Evolutionary conservation across 2,888 invertebrate species (phyloP).

Genomic region (Dascillus cervinus): DNA sequence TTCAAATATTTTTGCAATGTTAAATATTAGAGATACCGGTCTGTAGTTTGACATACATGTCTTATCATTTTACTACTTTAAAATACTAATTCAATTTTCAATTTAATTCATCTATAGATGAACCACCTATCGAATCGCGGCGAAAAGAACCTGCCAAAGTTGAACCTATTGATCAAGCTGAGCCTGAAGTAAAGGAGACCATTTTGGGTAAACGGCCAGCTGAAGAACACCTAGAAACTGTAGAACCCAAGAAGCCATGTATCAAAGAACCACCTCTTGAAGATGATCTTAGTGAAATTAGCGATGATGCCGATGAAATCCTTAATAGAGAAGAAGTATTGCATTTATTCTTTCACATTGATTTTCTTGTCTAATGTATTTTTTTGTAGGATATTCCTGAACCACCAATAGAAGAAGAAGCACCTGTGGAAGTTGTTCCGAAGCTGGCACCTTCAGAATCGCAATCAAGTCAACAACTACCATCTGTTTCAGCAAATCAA

Average conservation of each 20-base stretch:
- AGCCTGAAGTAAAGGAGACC: slow-evolving; percentile 18
- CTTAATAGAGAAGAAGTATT: slow-evolving; percentile 65
- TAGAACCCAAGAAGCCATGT: slow-evolving; percentile 44
- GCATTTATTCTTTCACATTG: neutral
- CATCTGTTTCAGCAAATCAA: slow-evolving; percentile 23
- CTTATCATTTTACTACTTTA: too few species aligned
- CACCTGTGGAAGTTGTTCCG: slow-evolving; percentile 5
- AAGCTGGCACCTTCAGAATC: slow-evolving; percentile 18
- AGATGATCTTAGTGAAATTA: slow-evolving; percentile 78
- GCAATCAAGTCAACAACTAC: slow-evolving; percentile 26
- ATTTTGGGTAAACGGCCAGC: slow-evolving; percentile 29
- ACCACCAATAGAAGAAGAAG: slow-evolving; percentile 8
- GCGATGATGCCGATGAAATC: slow-evolving; percentile 84
- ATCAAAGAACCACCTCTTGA: slow-evolving; percentile 45
- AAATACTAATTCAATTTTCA: neutral
- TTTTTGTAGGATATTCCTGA: slow-evolving; percentile 24
- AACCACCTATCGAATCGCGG: slow-evolving; percentile 4
- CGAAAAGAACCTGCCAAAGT: slow-evolving; percentile 33
- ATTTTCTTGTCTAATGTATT: neutral
- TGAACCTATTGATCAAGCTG: slow-evolving; percentile 3
- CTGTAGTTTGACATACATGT: too few species aligned
- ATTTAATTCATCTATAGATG: slow-evolving; percentile 7
- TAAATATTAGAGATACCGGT: neutral
- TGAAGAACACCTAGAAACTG: slow-evolving; percentile 38
- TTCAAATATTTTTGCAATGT: slow-evolving; percentile 1